Conservation (phyloP, 1,140 invertebrate genomes). For the Drosophila burlai region DNA sequence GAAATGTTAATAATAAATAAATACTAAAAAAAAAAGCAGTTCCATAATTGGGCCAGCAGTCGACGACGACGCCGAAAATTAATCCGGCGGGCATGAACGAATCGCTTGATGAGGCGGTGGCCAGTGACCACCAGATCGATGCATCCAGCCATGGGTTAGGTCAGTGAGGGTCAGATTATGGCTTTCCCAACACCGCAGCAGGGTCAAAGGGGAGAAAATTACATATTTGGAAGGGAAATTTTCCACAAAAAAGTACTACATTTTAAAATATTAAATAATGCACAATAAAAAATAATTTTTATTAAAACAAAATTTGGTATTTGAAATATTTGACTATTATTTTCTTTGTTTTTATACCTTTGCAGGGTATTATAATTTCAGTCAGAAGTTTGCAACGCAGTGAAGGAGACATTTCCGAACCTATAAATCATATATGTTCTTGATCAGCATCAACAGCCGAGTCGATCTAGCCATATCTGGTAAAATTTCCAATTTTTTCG, state of each 20-base stretch:
- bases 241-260: not conserved
- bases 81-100: slow-evolving; percentile 37
- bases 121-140: slow-evolving; percentile 14
- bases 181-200: not conserved
- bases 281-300: not conserved
- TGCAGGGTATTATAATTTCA: too few species aligned
- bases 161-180: slow-evolving; percentile 20
- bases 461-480: too few species aligned
- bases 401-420: too few species aligned
- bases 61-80: slow-evolving; percentile 11
- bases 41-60: slow-evolving; percentile 54
- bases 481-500: too few species aligned
- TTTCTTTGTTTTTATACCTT: too few species aligned
- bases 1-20: slow-evolving; percentile 55
- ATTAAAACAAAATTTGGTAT: too few species aligned
- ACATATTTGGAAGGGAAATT: not conserved
- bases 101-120: slow-evolving; percentile 24
- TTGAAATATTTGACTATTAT: too few species aligned
- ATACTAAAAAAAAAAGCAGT: slow-evolving; percentile 53
- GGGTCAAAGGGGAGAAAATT: not conserved
- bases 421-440: too few species aligned
- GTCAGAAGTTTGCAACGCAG: too few species aligned
- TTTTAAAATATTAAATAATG: not conserved
- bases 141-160: slow-evolving; percentile 19
- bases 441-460: too few species aligned